Percentiles rank a stretch among this genome's conserved stretches.
Conservation (phyloP, 2,888 invertebrate genomes). For the Orthonevra nobilis region DNA sequence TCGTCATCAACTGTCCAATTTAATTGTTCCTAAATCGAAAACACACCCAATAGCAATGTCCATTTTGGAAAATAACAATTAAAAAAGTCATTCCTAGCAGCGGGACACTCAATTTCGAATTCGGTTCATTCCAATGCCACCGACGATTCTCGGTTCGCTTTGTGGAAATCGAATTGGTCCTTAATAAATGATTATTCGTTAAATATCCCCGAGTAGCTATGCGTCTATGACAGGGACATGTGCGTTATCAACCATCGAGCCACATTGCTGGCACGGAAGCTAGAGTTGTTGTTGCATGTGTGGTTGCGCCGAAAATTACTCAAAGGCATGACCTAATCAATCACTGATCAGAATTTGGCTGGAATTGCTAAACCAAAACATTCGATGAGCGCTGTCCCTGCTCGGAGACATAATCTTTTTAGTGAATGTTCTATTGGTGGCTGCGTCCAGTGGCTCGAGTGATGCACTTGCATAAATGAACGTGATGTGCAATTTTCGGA, state of each 20-base stretch:
- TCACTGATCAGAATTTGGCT: constrained; percentile 39
- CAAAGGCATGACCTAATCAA: constrained; percentile 43
- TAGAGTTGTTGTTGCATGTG: constrained; percentile 13
- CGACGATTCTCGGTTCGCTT: constrained; percentile 7
- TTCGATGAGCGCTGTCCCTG: constrained; percentile 4
- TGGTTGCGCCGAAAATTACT: constrained; percentile 39
- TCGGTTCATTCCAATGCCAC: background rate
- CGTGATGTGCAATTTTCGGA: background rate
- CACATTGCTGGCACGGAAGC: too few relatives aligned
- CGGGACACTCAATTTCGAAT: background rate
- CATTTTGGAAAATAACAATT: background rate
- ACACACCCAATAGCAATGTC: background rate
- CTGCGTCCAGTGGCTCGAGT: background rate
- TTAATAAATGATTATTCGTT: constrained; percentile 22
- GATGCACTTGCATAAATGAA: constrained; percentile 15
- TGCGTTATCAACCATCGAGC: too few relatives aligned
- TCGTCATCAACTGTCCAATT: background rate
- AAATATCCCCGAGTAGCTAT: constrained; percentile 9
- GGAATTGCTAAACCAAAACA: constrained; percentile 31
- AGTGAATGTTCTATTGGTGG: constrained; percentile 9
- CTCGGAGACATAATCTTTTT: constrained; percentile 20
- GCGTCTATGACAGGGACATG: too few relatives aligned
- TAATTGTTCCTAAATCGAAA: background rate
- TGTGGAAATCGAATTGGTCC: constrained; percentile 16
- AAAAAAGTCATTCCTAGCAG: background rate